Base-by-base conservation (phyloP, 2,113 vertebrate species). In the Nematolebias whitei region DNA sequence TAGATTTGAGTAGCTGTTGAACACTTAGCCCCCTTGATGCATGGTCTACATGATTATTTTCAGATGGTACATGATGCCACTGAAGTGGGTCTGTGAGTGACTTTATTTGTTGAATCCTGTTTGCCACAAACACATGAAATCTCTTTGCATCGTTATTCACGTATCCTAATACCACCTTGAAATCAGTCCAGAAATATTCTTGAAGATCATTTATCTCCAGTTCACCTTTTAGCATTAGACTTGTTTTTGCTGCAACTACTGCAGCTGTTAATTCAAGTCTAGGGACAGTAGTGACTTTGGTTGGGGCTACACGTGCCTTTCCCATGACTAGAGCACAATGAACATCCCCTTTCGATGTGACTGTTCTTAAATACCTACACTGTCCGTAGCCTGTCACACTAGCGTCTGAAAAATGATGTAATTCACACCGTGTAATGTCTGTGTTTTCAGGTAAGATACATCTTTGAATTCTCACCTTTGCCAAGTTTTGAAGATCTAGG, bases 141-240 rank as follows among this genome's bases (percentile, higher is more conserved):
- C n/a, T n/a, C n/a, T n/a, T n/a, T n/a, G n/a, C n/a, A n/a, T n/a
- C n/a, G n/a, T n/a, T n/a, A n/a, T n/a, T n/a, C n/a, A n/a, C n/a
- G n/a, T n/a, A 59, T 14, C 23, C 57, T 11, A 59, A 43, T 3
- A 45, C 32, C 32, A 35, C 54, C 23, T 40, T 35, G 5, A 38
- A 56, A 40, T 40, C 54, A 3, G 65, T 58, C 58, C 71, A 74
- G 4, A 55, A 68, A 22, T 32, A 22, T 11, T 49, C 49, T 43
- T 49, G 0, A 56, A 61, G 32, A 16, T 55, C 54, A 1, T 45
- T 47, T 12, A 60, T 54, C 10, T 68, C 16, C 1, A 68, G 51
- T n/a, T 75, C 43, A 19, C n/a, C 8, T 38, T 20, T 55, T 7
- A 55, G 12, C 53, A 55, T 55, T 39, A 40, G 35, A 56, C 35